Conservation (phyloP, 2,797 vertebrate genomes). For the Brotula barbata region DNA sequence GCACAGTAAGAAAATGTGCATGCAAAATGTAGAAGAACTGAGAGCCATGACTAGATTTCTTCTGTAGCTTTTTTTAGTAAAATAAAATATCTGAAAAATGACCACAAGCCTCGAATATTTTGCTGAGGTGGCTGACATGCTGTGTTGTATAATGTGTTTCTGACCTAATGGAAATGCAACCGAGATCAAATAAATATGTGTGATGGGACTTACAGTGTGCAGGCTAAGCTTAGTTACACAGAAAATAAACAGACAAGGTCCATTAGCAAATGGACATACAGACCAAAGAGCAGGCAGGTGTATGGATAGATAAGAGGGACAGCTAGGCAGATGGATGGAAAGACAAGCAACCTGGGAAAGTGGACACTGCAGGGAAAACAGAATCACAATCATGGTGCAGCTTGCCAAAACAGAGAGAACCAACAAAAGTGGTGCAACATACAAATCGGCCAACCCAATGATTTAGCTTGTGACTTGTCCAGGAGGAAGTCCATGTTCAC, state of each 20-base stretch:
- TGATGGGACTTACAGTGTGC: neutral
- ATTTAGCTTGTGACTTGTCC: neutral
- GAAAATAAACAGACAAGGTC: neutral
- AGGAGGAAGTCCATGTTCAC: neutral
- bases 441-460: neutral
- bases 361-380: slow-evolving; percentile 15
- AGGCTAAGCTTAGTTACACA: slow-evolving; percentile 6
- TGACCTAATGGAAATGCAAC: neutral
- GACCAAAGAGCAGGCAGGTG: neutral
- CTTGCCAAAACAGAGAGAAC: slow-evolving; percentile 23
- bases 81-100: no score
- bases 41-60: no score
- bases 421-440: slow-evolving; percentile 2
- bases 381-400: slow-evolving; percentile 7
- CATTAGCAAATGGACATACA: slow-evolving; percentile 1
- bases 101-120: no score
- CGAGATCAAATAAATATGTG: neutral
- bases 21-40: no score
- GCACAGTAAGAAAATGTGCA: no score
- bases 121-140: neutral
- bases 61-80: no score
- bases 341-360: neutral
- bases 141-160: neutral
- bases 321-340: slow-evolving; percentile 12
- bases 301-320: slow-evolving; percentile 16